Percentiles rank a stretch among this genome's conserved stretches.
phyloP scores from a whole-genome alignment of 2,113 vertebrate genomes.

The Notechis scutatus region DNA sequence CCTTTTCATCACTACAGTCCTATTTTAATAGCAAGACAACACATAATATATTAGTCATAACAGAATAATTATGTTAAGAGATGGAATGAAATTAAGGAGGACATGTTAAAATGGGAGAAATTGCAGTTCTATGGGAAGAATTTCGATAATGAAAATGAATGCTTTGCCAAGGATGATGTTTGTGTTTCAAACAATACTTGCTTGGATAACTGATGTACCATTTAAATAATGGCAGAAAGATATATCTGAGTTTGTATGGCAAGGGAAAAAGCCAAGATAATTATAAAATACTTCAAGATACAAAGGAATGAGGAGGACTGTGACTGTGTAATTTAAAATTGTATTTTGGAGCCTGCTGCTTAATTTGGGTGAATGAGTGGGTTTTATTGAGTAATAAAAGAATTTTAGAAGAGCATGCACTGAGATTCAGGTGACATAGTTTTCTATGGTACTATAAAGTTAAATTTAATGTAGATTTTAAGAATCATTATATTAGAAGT shows the following conservation, averaged over 20 bases:
- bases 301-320: neutral
- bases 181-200: neutral
- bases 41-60: neutral
- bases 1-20: constrained; percentile 1
- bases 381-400: neutral
- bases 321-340: neutral
- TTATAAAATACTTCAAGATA: neutral
- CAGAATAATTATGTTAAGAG: neutral
- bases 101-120: neutral
- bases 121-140: neutral
- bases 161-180: neutral
- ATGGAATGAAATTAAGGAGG: neutral
- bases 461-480: neutral
- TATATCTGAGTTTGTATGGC: neutral
- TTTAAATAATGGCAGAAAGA: neutral
- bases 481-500: neutral
- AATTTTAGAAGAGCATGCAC: neutral
- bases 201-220: neutral
- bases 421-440: neutral
- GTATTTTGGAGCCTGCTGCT: neutral
- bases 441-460: neutral
- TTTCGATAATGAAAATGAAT: neutral
- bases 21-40: neutral
- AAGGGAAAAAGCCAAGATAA: neutral
- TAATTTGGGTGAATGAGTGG: neutral